Conservation (phyloP, 2,888 invertebrate genomes). For the Drosophila quinaria region DNA sequence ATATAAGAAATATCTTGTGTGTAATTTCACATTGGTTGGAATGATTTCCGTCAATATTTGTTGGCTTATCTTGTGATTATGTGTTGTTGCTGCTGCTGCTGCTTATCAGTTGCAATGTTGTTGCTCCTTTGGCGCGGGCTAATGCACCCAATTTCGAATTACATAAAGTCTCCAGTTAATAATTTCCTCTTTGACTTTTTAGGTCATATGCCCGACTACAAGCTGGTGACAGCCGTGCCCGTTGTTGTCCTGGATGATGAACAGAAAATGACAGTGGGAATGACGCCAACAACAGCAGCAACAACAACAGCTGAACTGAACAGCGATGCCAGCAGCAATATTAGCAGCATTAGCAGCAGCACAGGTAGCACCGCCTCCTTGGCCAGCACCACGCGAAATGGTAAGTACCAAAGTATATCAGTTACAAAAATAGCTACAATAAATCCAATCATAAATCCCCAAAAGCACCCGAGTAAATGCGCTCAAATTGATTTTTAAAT, state of each 20-base stretch:
- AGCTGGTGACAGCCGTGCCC: slow-evolving; percentile 91
- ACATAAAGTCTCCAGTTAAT: neutral
- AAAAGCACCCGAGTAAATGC: slow-evolving; percentile 39
- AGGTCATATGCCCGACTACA: slow-evolving; percentile 88
- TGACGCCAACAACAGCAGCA: slow-evolving; percentile 29
- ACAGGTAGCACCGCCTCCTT: slow-evolving; percentile 57
- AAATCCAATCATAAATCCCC: slow-evolving; percentile 22
- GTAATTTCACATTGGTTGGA: neutral
- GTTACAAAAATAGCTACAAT: slow-evolving; percentile 33
- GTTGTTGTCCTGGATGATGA: slow-evolving; percentile 92
- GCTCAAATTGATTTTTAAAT: slow-evolving; percentile 67
- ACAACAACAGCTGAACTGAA: slow-evolving; percentile 28
- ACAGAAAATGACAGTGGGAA: slow-evolving; percentile 61
- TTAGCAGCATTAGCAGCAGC: slow-evolving; percentile 28
- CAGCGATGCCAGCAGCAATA: slow-evolving; percentile 42
- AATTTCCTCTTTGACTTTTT: neutral
- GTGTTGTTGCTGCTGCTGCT: neutral
- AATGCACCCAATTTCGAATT: slow-evolving; percentile 18
- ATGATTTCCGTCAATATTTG: neutral
- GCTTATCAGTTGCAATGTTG: slow-evolving; percentile 27
- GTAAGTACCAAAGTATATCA: slow-evolving; percentile 53
- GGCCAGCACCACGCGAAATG: slow-evolving; percentile 75
- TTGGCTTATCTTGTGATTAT: slow-evolving; percentile 18
- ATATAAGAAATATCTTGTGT: neutral
- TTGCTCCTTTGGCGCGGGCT: slow-evolving; percentile 1